These are phyloP conservation scores for Matsumyia berberina DNA, from an alignment of 2,888 invertebrate genomes.

Conservation along the genomic window DNA sequence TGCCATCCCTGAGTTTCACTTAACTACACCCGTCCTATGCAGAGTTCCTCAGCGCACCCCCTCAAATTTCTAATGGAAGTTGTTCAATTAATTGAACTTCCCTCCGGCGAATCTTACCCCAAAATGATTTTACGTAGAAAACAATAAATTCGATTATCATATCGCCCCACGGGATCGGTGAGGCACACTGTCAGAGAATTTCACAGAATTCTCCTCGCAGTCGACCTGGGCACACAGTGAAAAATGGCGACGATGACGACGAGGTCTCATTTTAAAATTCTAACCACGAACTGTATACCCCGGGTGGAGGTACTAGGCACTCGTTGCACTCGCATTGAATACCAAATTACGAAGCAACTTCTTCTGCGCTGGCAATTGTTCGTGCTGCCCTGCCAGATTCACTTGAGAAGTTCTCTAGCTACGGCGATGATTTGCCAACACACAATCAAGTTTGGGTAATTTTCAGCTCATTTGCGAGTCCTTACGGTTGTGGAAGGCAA, in stretches of 20 bases:
- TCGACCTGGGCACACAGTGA: not conserved
- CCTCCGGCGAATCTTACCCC: not conserved
- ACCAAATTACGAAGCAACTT: slow-evolving; percentile 48
- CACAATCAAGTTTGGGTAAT: slow-evolving; percentile 62
- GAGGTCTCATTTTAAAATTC: slow-evolving; percentile 39
- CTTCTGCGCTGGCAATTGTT: slow-evolving; percentile 16
- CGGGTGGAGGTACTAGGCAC: slow-evolving; percentile 55
- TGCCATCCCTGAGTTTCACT: no score
- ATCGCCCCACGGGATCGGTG: slow-evolving; percentile 21
- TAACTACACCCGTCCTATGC: no score
- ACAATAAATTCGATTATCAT: slow-evolving; percentile 50
- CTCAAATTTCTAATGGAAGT: no score
- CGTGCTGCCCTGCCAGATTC: not conserved
- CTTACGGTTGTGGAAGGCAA: slow-evolving; percentile 51
- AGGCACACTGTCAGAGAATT: slow-evolving; percentile 20
- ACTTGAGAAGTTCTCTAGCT: not conserved
- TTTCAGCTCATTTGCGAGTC: slow-evolving; percentile 65
- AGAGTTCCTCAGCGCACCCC: no score
- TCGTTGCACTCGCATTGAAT: slow-evolving; percentile 64
- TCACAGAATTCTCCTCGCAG: not conserved
- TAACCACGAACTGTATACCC: slow-evolving; percentile 49
- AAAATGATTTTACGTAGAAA: slow-evolving; percentile 31
- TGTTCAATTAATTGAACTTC: not conserved
- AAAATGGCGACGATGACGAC: not conserved
- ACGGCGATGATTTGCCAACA: not conserved